Base-by-base conservation (phyloP, 2,797 vertebrate species). In the Melanotaenia pygmaea region DNA sequence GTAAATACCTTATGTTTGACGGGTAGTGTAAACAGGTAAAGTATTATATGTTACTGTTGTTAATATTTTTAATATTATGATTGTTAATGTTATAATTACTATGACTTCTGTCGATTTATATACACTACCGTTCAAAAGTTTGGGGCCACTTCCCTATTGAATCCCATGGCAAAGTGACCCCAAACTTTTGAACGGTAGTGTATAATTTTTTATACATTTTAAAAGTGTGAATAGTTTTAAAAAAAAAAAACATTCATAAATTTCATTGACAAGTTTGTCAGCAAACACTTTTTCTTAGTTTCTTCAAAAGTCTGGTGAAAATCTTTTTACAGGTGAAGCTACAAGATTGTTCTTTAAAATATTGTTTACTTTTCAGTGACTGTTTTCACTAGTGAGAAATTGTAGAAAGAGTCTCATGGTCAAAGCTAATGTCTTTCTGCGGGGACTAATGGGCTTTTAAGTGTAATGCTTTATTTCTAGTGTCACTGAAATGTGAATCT, bases 391-490 rank as follows among this genome's bases (percentile, higher is more conserved):
- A 50, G 14, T 14, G 34, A 51, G 28, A 73, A 72, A 83, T 75
- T 77, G 58, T 22, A 67, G 54, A 81, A 71, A 37, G 37, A 28
- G 58, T 80, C 66, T 82, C 75, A 73, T 77, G 77, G 85, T 62
- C 76, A 70, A 73, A 63, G 77, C 77, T 85, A 73, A 88, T 84
- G 79, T 87, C 74, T 73, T 78, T 80, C 83, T 79, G 77, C 67
- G n/a, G 76, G 76, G 70, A 78, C 84, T 91, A 91, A 90, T 94
- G 87, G 83, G 70, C 83, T 89, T 92, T 90, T 91, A 91, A 93
- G 82, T 85, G 76, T 82, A 82, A 74, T 76, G 76, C 72, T 78
- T 90, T 87, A 91, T 89, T 83, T 84, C 76, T 74, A 87, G 80
- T 74, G 80, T 83, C 65, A 82, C 34, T 86, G 74, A 83, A 82